Evolutionary conservation across 2,113 vertebrate species (phyloP).

Genomic region (Rhinolophus sinicus): DNA sequence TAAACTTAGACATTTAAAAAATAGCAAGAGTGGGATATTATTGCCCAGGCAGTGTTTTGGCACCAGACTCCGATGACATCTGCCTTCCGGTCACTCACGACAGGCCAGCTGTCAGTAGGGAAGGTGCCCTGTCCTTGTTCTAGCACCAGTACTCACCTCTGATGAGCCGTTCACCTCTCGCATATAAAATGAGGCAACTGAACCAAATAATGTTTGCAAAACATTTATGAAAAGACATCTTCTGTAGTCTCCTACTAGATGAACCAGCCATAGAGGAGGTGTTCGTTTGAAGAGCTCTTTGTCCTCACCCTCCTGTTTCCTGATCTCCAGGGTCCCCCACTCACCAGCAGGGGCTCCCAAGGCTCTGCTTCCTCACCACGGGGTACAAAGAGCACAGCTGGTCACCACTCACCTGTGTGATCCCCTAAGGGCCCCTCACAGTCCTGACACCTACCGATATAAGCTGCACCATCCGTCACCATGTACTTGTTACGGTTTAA

Average conservation of each 20-base stretch:
- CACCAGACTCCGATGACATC: rapidly evolving
- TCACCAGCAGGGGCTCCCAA: not conserved
- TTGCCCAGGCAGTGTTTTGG: not conserved
- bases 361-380: rapidly evolving
- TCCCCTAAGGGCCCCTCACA: not conserved
- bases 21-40: too few relatives aligned
- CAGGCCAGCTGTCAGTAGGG: not conserved
- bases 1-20: not conserved
- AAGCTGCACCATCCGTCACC: conserved; percentile 94
- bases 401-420: too few relatives aligned
- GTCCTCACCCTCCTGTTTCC: not conserved
- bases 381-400: not conserved
- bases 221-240: not conserved
- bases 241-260: rapidly evolving
- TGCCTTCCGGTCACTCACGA: rapidly evolving
- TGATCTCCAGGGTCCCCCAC: not conserved
- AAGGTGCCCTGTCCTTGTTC: not conserved
- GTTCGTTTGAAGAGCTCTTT: not conserved
- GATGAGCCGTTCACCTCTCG: not conserved
- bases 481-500: conserved; percentile 96
- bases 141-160: not conserved
- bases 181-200: not conserved
- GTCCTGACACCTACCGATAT: conserved; percentile 90
- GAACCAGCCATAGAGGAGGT: not conserved
- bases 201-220: not conserved